phyloP scores from a whole-genome alignment of 2,113 vertebrate species.

The Pyxicephalus adspersus region DNA sequence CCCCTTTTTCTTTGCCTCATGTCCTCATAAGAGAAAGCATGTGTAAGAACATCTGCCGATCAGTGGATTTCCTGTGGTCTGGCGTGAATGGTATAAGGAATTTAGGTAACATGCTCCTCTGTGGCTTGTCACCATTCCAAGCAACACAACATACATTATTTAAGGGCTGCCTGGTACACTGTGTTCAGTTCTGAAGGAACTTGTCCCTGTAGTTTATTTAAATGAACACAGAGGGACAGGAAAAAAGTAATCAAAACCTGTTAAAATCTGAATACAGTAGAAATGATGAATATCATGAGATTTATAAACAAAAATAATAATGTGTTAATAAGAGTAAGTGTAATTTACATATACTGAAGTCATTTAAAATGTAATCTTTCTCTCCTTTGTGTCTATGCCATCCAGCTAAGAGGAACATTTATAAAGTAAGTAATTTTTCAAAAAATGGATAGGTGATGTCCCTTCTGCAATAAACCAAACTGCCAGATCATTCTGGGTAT shows the following conservation, averaged over 20 bases:
- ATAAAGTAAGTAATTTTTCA: no score
- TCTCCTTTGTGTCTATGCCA: no score
- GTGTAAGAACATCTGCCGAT: conserved; percentile 72
- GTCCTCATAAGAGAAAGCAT: conserved; percentile 73
- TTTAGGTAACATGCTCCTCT: conserved; percentile 66
- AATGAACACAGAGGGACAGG: conserved; percentile 24
- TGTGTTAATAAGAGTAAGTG: no score
- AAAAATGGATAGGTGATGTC: no score
- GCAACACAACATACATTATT: conserved; percentile 67
- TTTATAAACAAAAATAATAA: no score
- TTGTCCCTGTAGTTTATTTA: conserved; percentile 24
- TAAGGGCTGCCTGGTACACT: conserved; percentile 65
- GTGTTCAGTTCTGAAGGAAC: conserved; percentile 57
- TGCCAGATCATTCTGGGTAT: no score
- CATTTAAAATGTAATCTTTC: no score
- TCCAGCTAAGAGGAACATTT: no score
- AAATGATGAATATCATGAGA: background rate
- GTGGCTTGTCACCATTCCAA: conserved; percentile 71
- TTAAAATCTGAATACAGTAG: background rate
- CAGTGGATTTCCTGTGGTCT: conserved; percentile 69
- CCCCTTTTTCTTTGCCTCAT: conserved; percentile 64
- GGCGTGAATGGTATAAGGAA: conserved; percentile 67
- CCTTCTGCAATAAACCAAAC: no score
- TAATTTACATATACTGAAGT: no score
- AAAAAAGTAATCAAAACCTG: conserved; percentile 8